Conservation (phyloP, 2,888 invertebrate species). For the Cephus nigrinus region DNA sequence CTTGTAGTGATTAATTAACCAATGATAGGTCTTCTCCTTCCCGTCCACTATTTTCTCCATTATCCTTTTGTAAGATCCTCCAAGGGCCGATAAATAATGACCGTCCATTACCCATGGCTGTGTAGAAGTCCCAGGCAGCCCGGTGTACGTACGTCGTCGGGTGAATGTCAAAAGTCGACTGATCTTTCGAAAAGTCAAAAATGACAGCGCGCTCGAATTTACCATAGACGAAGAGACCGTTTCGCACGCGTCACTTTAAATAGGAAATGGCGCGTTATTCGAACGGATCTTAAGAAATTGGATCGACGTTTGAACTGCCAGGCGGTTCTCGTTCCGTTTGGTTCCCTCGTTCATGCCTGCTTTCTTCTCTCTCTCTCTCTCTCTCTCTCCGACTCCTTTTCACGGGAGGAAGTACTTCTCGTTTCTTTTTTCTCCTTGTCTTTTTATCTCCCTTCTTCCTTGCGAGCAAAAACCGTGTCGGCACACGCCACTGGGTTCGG, state of each 20-base stretch:
- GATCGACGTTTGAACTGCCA: neutral
- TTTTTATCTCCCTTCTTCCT: neutral
- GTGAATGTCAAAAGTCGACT: too few relatives aligned
- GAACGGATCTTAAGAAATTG: neutral
- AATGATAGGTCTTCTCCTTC: constrained; percentile 40
- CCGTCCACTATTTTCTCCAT: neutral
- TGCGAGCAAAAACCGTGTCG: constrained; percentile 7
- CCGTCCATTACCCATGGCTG: neutral
- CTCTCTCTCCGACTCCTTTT: constrained; percentile 1
- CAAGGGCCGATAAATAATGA: neutral
- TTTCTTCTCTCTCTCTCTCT: neutral
- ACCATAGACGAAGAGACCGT: neutral
- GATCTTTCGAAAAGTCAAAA: neutral
- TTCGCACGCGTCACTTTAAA: neutral
- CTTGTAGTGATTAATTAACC: constrained; percentile 50
- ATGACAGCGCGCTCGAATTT: neutral
- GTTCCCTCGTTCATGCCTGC: constrained; percentile 17
- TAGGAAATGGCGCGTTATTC: neutral
- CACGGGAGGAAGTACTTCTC: neutral
- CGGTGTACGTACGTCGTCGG: too few relatives aligned
- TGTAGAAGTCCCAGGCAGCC: too few relatives aligned
- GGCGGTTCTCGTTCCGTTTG: constrained; percentile 10
- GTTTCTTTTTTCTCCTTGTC: constrained; percentile 15
- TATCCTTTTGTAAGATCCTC: neutral
- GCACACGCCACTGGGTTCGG: constrained; percentile 1